A percentile compares a stretch with the other conserved stretches of the same genome.
Conservation (phyloP, 2,797 vertebrate genomes). For the Bucorvus abyssinicus region DNA sequence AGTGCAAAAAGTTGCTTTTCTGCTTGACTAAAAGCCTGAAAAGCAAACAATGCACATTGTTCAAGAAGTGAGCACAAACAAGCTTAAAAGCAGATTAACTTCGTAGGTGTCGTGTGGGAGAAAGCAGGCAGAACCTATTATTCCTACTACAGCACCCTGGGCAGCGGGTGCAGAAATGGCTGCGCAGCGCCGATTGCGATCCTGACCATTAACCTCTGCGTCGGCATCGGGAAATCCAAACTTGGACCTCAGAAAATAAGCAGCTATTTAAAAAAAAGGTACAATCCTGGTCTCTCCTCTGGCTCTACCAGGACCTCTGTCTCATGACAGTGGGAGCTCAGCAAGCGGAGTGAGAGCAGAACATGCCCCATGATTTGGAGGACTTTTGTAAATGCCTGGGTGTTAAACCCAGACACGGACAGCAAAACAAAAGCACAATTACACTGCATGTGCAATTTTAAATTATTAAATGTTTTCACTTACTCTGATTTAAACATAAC, state of each 20-base stretch:
- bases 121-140: neutral
- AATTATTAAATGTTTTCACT: neutral
- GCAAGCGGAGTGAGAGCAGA: neutral
- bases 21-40: slow-evolving; percentile 23
- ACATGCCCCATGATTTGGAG: neutral
- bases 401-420: neutral
- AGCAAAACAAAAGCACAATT: neutral
- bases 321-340: rapidly evolving
- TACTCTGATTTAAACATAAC: neutral
- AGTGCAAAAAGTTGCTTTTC: slow-evolving; percentile 1
- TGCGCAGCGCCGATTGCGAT: rapidly evolving
- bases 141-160: neutral
- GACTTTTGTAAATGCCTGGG: neutral
- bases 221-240: neutral
- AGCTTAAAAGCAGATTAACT: neutral
- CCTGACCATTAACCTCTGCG: neutral
- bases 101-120: neutral
- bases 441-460: neutral
- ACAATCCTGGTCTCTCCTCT: neutral
- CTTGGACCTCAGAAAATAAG: neutral
- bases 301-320: neutral
- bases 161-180: rapidly evolving
- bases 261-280: neutral
- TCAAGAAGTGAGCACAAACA: neutral
- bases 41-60: slow-evolving; percentile 24